Conservation (phyloP, 2,797 vertebrate genomes). For the Simalia tracyae region DNA sequence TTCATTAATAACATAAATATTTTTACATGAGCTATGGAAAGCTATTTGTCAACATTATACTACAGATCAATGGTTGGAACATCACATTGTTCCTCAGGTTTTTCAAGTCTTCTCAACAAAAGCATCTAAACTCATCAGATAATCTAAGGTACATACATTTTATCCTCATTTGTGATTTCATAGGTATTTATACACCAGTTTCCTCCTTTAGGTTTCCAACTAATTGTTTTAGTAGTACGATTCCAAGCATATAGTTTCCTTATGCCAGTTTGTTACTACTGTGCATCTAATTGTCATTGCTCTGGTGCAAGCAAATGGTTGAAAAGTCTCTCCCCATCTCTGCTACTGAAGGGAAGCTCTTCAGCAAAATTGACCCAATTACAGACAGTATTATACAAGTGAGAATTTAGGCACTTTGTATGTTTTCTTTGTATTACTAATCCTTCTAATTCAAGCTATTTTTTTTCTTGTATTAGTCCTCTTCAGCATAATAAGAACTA, state of each 20-base stretch:
- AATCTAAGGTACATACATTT: not conserved
- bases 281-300: not conserved
- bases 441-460: not conserved
- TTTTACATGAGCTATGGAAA: not conserved
- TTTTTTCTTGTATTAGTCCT: not conserved
- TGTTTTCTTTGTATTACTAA: not conserved
- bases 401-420: not conserved
- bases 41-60: not conserved
- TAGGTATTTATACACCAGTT: constrained; percentile 36
- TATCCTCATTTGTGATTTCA: constrained; percentile 17
- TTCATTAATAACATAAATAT: not conserved
- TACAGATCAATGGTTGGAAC: not conserved
- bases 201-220: constrained; percentile 37
- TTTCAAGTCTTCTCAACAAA: not conserved
- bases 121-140: not conserved
- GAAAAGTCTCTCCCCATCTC: not conserved
- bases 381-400: not conserved
- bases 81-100: not conserved
- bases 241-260: constrained; percentile 45
- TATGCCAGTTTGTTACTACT: constrained; percentile 16
- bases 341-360: not conserved
- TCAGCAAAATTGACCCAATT: not conserved
- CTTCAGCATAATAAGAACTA: not conserved
- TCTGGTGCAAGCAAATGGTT: not conserved
- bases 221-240: constrained; percentile 39